Evolutionary conservation across 2,113 vertebrate genomes (phyloP).

Genomic region (Epinephelus fuscoguttatus): DNA sequence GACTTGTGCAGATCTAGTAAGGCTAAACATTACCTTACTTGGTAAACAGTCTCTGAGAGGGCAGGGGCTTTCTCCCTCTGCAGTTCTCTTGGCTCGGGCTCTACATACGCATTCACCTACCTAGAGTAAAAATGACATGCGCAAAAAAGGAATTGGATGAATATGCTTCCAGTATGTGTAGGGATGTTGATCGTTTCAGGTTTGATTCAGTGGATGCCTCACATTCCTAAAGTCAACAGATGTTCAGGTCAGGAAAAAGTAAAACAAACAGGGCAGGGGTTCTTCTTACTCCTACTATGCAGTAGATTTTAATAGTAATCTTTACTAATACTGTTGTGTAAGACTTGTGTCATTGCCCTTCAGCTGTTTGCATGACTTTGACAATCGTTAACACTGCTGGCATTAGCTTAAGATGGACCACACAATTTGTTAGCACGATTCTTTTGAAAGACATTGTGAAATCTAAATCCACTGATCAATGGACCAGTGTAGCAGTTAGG

Average conservation of each 20-base stretch:
- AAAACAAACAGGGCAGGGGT: neutral
- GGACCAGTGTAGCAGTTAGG: neutral
- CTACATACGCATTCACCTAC: conserved; percentile 50
- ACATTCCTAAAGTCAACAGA: conserved; percentile 18
- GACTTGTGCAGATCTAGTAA: conserved; percentile 46
- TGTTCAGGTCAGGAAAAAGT: neutral
- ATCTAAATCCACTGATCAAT: neutral
- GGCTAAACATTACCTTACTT: conserved; percentile 82
- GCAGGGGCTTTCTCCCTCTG: conserved; percentile 34
- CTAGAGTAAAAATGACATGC: conserved; percentile 41
- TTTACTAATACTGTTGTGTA: neutral
- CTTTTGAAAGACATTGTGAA: neutral
- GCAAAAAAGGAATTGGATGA: conserved; percentile 34
- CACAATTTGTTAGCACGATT: neutral
- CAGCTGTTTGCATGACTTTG: conserved; percentile 1
- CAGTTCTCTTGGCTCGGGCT: conserved; percentile 60
- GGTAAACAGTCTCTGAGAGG: conserved; percentile 64
- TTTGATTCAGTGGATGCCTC: conserved; percentile 20
- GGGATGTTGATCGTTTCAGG: conserved; percentile 1
- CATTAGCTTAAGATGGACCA: neutral
- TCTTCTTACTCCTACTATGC: neutral
- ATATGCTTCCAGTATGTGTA: conserved; percentile 15
- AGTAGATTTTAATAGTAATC: conserved; percentile 1
- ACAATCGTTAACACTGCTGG: conserved; percentile 1
- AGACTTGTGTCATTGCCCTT: neutral